Base-by-base conservation (phyloP, 2,797 vertebrate genomes). In the Sebastes steindachneri region DNA sequence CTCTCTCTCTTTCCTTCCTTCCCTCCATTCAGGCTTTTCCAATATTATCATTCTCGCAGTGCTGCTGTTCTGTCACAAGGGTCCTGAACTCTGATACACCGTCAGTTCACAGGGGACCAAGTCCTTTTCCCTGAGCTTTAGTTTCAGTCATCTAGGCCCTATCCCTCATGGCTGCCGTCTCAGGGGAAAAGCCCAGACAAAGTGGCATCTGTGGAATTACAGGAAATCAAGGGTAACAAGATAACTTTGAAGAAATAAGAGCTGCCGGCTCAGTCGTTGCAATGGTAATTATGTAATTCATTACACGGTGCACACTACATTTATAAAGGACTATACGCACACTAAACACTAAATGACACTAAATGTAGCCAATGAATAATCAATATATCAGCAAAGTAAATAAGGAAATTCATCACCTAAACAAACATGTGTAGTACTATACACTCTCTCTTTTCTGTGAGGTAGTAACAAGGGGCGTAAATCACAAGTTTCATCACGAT, bases 201-300 rank as follows among this genome's bases (percentile, higher is more conserved):
- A 83, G 68, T 76, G 76, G 84, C 80, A 85, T 91, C 85, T 79
- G 81, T 78, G 75, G 74, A 88, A 82, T 92, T 85, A 89, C 82
- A 85, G 76, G 75, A 89, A 85, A 88, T 93, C 85, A 84, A 88
- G 81, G 69, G 72, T 90, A 92, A 89, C 72, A 77, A 83, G 75
- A 92, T 87, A 84, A 85, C 75, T 82, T 79, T 84, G 82, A 89
- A 83, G 86, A 79, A 91, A 92, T 11, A 73, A 82, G 75, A 88
- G 78, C 88, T 91, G n/a, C 63, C 77, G 85, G 82, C 83, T 90
- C 73, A 64, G 62, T 87, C 75, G 74, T 59, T 75, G 41, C 51
- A 84, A 77, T 83, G 71, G 82, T 86, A 86, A 92, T 90, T 89
- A 88, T 84, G 78, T 81, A 82, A 88, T 92, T 89, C 83, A 87